Percentiles rank a stretch among this genome's conserved stretches.
Conservation (phyloP, 2,888 invertebrate genomes). For the Arrhopalites spinosus region DNA sequence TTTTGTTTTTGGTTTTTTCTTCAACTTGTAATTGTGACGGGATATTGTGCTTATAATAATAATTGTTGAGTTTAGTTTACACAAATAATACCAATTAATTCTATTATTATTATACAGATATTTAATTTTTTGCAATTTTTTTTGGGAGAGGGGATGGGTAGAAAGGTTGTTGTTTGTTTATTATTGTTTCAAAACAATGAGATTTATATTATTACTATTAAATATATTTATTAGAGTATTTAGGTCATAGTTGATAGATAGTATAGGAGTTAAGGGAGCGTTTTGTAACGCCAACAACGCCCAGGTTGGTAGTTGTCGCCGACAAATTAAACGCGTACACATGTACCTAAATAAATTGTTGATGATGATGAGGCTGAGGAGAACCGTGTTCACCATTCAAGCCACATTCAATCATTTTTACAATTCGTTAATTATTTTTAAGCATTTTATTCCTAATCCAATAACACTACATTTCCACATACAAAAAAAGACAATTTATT, state of each 20-base stretch:
- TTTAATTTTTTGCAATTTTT: too few relatives aligned
- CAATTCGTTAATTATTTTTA: not conserved
- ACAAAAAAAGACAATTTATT: not conserved
- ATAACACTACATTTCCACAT: not conserved
- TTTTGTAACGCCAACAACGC: slow-evolving; percentile 25
- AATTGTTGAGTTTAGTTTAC: too few relatives aligned
- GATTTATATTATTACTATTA: too few relatives aligned
- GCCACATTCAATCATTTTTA: slow-evolving; percentile 5
- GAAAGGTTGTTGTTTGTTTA: too few relatives aligned
- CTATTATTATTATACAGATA: too few relatives aligned
- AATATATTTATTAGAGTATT: too few relatives aligned
- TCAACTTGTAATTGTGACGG: too few relatives aligned
- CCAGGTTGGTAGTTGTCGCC: slow-evolving; percentile 1
- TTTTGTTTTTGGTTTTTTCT: too few relatives aligned
- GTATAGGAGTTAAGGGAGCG: slow-evolving; percentile 23
- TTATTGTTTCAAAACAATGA: too few relatives aligned
- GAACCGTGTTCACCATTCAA: slow-evolving; percentile 13
- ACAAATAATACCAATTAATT: too few relatives aligned
- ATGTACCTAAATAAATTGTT: slow-evolving; percentile 21
- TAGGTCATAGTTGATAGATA: not conserved
- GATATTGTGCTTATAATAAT: too few relatives aligned
- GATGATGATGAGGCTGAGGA: slow-evolving; percentile 19
- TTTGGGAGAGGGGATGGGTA: too few relatives aligned
- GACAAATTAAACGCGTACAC: slow-evolving; percentile 24
- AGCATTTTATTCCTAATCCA: not conserved